phyloP scores from a whole-genome alignment of 2,797 vertebrate species.

The Gobio occitaniae region DNA sequence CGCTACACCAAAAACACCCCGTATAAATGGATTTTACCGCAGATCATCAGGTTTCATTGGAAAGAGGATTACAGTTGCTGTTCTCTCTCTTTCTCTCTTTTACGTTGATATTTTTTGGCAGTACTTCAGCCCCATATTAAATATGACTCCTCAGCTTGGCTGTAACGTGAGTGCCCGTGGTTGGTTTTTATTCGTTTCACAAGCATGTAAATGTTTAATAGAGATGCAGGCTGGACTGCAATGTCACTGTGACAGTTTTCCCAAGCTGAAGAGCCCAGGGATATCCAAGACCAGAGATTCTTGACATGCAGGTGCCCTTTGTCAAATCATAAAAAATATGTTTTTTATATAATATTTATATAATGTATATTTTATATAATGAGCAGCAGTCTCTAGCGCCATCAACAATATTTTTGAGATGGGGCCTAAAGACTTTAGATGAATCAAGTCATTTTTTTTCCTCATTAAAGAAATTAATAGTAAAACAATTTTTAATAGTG shows the following conservation, averaged over 20 bases:
- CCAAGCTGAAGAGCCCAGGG: constrained; percentile 62
- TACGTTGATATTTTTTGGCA: constrained; percentile 66
- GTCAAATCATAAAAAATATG: no score
- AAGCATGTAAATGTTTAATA: constrained; percentile 82
- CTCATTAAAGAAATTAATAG: not conserved
- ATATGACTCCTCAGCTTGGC: constrained; percentile 72
- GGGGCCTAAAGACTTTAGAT: no score
- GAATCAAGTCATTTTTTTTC: no score
- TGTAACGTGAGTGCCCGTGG: constrained; percentile 70
- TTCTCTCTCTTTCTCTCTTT: constrained; percentile 46
- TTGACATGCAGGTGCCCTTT: constrained; percentile 39
- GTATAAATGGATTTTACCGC: constrained; percentile 52
- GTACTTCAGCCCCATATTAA: constrained; percentile 75
- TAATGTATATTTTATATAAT: no score
- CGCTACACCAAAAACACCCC: constrained; percentile 39
- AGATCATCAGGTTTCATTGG: constrained; percentile 44
- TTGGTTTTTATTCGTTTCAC: constrained; percentile 79
- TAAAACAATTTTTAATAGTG: no score
- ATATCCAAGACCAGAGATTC: constrained; percentile 60
- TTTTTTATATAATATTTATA: no score
- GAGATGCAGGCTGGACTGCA: constrained; percentile 70
- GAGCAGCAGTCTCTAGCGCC: no score
- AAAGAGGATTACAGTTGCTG: constrained; percentile 48
- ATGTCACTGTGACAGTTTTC: constrained; percentile 71
- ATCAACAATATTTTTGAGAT: no score